Conservation (phyloP, 2,113 vertebrate species). For the cattle (Bos taurus) region DNA sequence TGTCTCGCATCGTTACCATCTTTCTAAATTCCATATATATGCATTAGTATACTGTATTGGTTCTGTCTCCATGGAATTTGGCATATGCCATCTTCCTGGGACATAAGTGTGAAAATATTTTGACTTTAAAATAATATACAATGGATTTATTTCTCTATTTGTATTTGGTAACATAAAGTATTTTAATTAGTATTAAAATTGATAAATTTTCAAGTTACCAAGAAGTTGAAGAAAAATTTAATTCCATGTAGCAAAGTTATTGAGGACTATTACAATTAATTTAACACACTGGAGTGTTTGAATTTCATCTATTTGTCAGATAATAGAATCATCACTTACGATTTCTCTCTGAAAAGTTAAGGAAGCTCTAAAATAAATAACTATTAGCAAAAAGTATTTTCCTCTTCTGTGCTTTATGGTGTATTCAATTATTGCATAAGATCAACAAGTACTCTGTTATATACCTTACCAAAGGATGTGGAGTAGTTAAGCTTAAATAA, state of each 20-base stretch:
- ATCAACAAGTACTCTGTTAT: not conserved
- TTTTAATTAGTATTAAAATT: not conserved
- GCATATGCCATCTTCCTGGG: not conserved
- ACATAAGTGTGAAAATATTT: not conserved
- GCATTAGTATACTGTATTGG: too few relatives aligned
- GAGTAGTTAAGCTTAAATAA: not conserved
- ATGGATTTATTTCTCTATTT: not conserved
- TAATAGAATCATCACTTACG: not conserved
- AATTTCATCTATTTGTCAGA: not conserved
- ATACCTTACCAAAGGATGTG: not conserved
- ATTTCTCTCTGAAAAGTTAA: not conserved
- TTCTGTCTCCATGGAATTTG: not conserved
- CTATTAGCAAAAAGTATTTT: not conserved
- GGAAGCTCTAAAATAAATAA: not conserved
- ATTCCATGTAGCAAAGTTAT: not conserved
- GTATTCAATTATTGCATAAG: not conserved
- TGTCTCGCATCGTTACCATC: too few relatives aligned
- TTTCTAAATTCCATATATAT: too few relatives aligned
- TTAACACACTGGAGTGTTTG: not conserved
- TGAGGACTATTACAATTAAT: not conserved
- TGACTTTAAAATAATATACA: not conserved
- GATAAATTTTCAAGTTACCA: not conserved
- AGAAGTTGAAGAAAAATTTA: not conserved
- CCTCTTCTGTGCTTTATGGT: not conserved
- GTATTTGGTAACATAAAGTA: not conserved